A percentile compares a stretch with the other conserved stretches of the same genome.
Evolutionary conservation across 2,113 vertebrate genomes (phyloP).

Genomic region (Phaethornis superciliosus): DNA sequence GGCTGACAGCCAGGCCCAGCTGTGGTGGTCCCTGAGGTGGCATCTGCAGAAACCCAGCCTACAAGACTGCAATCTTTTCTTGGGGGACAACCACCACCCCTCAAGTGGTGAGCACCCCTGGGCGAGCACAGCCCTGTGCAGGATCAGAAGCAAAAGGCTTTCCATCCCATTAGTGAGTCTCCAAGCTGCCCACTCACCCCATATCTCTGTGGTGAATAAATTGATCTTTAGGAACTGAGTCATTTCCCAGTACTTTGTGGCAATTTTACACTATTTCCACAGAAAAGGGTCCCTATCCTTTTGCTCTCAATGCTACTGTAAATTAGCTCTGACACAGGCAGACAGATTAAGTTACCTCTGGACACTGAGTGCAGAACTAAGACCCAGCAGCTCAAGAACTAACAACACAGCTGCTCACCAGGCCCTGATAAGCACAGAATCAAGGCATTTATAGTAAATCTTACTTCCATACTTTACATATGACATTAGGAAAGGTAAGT

Average conservation of each 20-base stretch:
- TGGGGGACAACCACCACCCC: not conserved
- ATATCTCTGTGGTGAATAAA: not conserved
- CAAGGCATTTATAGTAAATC: not conserved
- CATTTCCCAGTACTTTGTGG: slow-evolving; percentile 38
- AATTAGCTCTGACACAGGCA: slow-evolving; percentile 21
- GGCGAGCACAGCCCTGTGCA: not conserved
- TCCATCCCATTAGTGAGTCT: not conserved
- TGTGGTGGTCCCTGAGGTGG: rapidly evolving
- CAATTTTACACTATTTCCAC: slow-evolving; percentile 51
- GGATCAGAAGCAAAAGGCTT: not conserved
- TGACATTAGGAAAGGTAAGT: not conserved
- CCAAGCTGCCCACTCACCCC: slow-evolving; percentile 1
- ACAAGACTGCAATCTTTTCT: rapidly evolving
- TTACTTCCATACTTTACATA: not conserved
- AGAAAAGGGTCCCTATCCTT: slow-evolving; percentile 11
- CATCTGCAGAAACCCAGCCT: not conserved
- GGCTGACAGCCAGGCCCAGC: not conserved
- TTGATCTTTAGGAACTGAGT: slow-evolving; percentile 26
- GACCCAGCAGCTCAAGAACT: not conserved
- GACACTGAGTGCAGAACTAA: not conserved
- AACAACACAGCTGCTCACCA: not conserved
- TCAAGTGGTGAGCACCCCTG: not conserved
- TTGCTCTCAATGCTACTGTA: not conserved
- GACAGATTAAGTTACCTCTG: not conserved
- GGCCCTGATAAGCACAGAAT: not conserved